Evolutionary conservation across 2,888 invertebrate species (phyloP).

Genomic region (Agelastica alni): DNA sequence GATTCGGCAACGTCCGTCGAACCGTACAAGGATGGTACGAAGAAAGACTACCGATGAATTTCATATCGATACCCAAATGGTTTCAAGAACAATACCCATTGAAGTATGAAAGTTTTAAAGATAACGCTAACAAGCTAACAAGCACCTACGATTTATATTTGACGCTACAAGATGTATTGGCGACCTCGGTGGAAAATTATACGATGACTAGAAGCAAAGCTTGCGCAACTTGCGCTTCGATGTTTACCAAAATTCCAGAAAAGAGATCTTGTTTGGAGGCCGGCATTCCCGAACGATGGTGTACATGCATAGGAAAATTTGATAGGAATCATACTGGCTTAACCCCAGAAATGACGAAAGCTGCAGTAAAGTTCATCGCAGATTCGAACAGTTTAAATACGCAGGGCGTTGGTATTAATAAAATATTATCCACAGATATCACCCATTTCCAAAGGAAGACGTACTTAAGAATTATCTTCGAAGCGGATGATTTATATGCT

Average conservation of each 20-base stretch:
- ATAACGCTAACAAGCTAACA: slow-evolving; percentile 69
- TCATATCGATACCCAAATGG: slow-evolving; percentile 68
- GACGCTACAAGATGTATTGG: slow-evolving; percentile 69
- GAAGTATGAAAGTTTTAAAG: slow-evolving; percentile 62
- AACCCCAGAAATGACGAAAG: slow-evolving; percentile 6
- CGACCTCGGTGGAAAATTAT: slow-evolving; percentile 56
- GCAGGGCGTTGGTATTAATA: not conserved
- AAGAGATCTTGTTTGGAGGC: slow-evolving; percentile 72
- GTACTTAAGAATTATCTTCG: slow-evolving; percentile 24
- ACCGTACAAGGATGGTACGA: slow-evolving; percentile 77
- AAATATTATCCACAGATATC: slow-evolving; percentile 22
- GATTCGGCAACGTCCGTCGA: slow-evolving; percentile 71
- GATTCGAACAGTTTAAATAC: slow-evolving; percentile 3
- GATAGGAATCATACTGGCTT: slow-evolving; percentile 8
- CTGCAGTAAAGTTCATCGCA: slow-evolving; percentile 13
- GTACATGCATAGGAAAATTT: slow-evolving; percentile 31
- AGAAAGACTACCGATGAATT: slow-evolving; percentile 76
- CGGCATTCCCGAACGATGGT: slow-evolving; percentile 45
- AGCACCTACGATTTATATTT: slow-evolving; percentile 79
- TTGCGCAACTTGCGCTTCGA: slow-evolving; percentile 69
- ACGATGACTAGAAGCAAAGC: slow-evolving; percentile 54
- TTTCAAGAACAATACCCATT: slow-evolving; percentile 62
- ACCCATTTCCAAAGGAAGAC: slow-evolving; percentile 6
- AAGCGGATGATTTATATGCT: slow-evolving; percentile 6
- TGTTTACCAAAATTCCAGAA: slow-evolving; percentile 62